Evolutionary conservation across 1,140 invertebrate species (phyloP).

Genomic region (Euschistus heros): DNA sequence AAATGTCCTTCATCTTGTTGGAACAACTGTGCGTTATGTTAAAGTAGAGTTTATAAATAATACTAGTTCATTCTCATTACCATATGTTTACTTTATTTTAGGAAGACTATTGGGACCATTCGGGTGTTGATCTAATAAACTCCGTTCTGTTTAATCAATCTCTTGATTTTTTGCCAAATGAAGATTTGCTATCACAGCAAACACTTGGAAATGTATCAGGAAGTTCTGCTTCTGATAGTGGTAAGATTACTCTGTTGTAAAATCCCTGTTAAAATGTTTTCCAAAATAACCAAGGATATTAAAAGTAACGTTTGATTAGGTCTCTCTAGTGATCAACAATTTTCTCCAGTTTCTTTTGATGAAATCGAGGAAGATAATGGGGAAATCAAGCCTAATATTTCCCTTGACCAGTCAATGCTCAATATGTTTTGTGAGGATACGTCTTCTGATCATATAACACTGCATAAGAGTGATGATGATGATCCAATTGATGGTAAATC

Average conservation of each 20-base stretch:
- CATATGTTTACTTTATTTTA: background rate
- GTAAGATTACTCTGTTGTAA: constrained; percentile 19
- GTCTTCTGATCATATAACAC: background rate
- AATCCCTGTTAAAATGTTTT: too few relatives aligned
- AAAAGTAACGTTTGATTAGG: constrained; percentile 11
- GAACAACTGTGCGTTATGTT: too few relatives aligned
- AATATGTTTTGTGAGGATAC: constrained; percentile 6
- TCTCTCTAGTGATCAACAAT: constrained; percentile 28
- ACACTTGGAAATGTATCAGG: constrained; percentile 19
- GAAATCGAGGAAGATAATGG: constrained; percentile 23
- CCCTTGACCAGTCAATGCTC: constrained; percentile 11
- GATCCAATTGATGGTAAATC: constrained; percentile 28
- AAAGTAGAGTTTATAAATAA: too few relatives aligned
- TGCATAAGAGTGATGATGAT: constrained; percentile 23
- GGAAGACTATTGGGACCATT: constrained; percentile 27
- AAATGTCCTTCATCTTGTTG: too few relatives aligned
- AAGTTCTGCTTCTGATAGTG: constrained; percentile 30
- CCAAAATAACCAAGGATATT: too few relatives aligned
- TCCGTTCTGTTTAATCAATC: constrained; percentile 23
- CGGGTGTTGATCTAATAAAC: constrained; percentile 28
- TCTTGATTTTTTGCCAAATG: constrained; percentile 21
- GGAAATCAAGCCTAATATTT: constrained; percentile 19
- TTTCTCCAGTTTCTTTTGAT: constrained; percentile 27
- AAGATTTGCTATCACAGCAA: constrained; percentile 10
- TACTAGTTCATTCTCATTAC: too few relatives aligned